phyloP scores from a whole-genome alignment of 1,140 invertebrate genomes.

The Drosophila auraria region DNA sequence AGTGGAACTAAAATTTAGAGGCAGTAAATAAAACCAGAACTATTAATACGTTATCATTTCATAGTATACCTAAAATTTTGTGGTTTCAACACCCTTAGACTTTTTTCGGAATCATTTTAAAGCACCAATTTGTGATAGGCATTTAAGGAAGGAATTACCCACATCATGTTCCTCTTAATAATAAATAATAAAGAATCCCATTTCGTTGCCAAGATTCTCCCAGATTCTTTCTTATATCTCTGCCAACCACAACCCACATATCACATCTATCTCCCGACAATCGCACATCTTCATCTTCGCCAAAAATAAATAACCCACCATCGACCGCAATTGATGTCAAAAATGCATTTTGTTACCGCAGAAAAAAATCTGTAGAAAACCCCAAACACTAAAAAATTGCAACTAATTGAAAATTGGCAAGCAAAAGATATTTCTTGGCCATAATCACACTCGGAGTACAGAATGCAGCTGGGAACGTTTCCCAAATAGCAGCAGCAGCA shows the following conservation, averaged over 20 bases:
- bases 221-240: constrained; percentile 3
- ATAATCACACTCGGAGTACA: constrained; percentile 46
- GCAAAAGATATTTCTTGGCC: constrained; percentile 47
- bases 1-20: not conserved
- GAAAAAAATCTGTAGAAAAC: constrained; percentile 9
- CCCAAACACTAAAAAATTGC: constrained; percentile 32
- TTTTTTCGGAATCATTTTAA: too few species aligned
- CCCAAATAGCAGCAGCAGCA: constrained; percentile 46
- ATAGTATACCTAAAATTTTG: not conserved
- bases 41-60: not conserved
- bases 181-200: not conserved
- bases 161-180: not conserved
- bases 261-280: constrained; percentile 26
- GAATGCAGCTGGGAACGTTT: constrained; percentile 49
- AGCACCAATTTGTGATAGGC: not conserved
- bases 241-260: constrained; percentile 45
- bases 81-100: too few species aligned
- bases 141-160: not conserved
- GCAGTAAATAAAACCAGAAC: not conserved
- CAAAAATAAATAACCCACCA: constrained; percentile 28
- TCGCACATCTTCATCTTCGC: constrained; percentile 32
- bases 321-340: constrained; percentile 44
- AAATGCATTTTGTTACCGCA: constrained; percentile 52
- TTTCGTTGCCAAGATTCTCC: not conserved
- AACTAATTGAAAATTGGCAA: constrained; percentile 53